Evolutionary conservation across 2,888 invertebrate species (phyloP).

Genomic region (Ischnura elegans): DNA sequence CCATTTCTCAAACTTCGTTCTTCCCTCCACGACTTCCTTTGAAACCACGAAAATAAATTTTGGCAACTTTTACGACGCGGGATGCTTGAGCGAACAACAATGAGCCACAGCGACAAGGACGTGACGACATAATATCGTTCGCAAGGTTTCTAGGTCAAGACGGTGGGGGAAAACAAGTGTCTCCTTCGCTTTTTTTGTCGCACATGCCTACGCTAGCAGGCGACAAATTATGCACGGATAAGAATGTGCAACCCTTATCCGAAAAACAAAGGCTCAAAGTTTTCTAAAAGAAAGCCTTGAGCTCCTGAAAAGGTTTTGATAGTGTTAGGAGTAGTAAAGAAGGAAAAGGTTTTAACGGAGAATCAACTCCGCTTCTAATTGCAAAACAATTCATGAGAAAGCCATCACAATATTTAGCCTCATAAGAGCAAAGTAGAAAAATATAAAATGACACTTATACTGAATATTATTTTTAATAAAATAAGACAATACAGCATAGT

Average conservation of each 20-base stretch:
- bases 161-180: neutral
- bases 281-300: neutral
- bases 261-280: neutral
- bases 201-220: neutral
- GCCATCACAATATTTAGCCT: no score
- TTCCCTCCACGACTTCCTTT: neutral
- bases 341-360: neutral
- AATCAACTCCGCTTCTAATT: no score
- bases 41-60: neutral
- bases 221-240: neutral
- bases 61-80: neutral
- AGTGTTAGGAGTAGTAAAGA: neutral
- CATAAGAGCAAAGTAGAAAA: no score
- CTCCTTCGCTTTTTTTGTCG: neutral
- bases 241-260: neutral
- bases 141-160: no score
- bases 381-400: no score
- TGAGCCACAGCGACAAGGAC: neutral
- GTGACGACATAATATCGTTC: neutral
- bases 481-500: no score
- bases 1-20: neutral
- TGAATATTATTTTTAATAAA: no score
- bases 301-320: neutral
- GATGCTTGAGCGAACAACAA: neutral
- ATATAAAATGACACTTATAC: no score